A percentile compares a stretch with the other conserved stretches of the same genome.
Evolutionary conservation across 2,888 invertebrate genomes (phyloP).

Genomic region (Cataglyphis cursor): DNA sequence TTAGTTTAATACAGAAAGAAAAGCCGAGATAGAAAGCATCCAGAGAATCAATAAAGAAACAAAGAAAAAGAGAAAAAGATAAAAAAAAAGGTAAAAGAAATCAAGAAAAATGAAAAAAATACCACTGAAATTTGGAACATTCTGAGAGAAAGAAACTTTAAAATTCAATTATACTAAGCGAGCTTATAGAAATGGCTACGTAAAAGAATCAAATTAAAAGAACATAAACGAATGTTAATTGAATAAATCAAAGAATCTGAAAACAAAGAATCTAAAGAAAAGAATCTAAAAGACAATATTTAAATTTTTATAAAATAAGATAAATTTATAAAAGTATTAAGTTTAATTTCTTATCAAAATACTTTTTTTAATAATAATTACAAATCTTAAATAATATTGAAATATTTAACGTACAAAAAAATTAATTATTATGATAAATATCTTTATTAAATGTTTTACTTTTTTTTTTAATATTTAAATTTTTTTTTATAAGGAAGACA

Average conservation of each 20-base stretch:
- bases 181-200: not conserved
- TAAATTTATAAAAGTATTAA: not conserved
- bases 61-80: not conserved
- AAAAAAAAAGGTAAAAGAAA: not conserved
- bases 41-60: slow-evolving; percentile 8
- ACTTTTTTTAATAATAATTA: not conserved
- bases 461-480: not conserved
- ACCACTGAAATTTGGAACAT: not conserved
- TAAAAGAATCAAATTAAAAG: slow-evolving; percentile 1
- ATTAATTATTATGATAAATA: not conserved
- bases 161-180: not conserved
- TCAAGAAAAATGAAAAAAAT: not conserved
- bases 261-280: not conserved
- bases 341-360: not conserved
- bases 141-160: not conserved
- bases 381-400: not conserved
- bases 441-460: not conserved
- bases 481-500: not conserved
- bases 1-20: slow-evolving; percentile 62
- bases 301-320: not conserved
- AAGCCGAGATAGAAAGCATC: not conserved
- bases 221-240: not conserved
- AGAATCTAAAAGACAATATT: not conserved
- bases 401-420: not conserved
- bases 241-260: not conserved